Conservation (phyloP, 2,797 vertebrate genomes). For the Dendrocincla tyrannina region DNA sequence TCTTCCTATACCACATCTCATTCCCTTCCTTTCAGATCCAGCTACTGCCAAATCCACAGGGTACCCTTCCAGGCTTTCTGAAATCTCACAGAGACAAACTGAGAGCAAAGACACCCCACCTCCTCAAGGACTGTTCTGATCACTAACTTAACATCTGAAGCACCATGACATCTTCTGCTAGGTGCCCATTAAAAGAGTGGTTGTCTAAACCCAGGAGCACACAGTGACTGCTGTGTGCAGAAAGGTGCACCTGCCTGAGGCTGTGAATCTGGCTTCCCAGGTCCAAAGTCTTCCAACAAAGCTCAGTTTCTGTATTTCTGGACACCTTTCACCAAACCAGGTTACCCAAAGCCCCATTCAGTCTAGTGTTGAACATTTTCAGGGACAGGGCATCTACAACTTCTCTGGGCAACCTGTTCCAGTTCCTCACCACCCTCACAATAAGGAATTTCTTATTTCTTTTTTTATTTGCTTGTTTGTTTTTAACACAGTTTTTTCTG, state of each 20-base stretch:
- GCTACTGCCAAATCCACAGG: background rate
- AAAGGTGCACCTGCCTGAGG: background rate
- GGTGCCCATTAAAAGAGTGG: background rate
- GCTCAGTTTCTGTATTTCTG: background rate
- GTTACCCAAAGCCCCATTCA: background rate
- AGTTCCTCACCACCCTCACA: background rate
- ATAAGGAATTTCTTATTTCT: background rate
- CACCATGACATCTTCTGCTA: background rate
- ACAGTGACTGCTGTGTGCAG: fast-evolving
- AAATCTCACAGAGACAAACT: background rate
- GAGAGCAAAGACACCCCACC: background rate
- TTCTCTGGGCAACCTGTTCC: background rate
- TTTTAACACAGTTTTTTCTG: background rate
- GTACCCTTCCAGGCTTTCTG: background rate
- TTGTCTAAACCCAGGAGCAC: background rate
- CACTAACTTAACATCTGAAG: background rate
- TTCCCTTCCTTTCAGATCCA: background rate
- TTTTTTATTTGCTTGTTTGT: background rate
- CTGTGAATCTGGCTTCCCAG: background rate
- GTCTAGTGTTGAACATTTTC: background rate
- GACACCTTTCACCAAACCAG: background rate
- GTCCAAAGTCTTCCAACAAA: background rate
- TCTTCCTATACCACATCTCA: background rate
- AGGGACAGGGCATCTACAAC: background rate
- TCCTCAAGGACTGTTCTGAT: background rate